Evolutionary conservation across 1,140 invertebrate species (phyloP).

Genomic region (Telenomus remus): DNA sequence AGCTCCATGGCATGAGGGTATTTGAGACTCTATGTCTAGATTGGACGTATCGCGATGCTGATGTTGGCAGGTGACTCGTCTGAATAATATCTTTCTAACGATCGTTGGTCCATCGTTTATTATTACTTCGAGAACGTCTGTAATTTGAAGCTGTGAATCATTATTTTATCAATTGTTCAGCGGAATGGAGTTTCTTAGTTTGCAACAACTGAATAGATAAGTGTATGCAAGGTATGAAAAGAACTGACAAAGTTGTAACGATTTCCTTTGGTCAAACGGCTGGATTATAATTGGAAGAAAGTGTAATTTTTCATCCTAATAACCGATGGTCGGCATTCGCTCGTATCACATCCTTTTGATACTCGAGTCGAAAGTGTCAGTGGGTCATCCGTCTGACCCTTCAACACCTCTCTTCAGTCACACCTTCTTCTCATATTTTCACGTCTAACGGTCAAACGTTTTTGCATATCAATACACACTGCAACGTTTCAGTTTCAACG

Average conservation of each 20-base stretch:
- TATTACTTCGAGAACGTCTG: neutral
- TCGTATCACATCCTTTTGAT: constrained; percentile 25
- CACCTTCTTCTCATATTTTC: constrained; percentile 60
- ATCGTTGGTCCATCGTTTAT: neutral
- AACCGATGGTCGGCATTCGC: constrained; percentile 44
- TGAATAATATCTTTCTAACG: constrained; percentile 11
- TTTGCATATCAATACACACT: constrained; percentile 65
- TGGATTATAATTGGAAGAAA: constrained; percentile 43
- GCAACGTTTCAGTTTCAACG: constrained; percentile 28
- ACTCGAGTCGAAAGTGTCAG: constrained; percentile 37
- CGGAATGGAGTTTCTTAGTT: neutral
- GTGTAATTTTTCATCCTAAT: constrained; percentile 59
- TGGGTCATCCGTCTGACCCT: constrained; percentile 55
- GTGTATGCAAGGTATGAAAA: too few relatives aligned
- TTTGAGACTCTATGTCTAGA: constrained; percentile 57
- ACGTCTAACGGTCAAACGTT: constrained; percentile 53
- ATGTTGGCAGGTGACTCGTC: constrained; percentile 19
- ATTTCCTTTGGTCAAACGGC: constrained; percentile 26
- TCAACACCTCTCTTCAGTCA: constrained; percentile 40
- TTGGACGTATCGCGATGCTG: constrained; percentile 13
- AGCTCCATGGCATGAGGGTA: constrained; percentile 59
- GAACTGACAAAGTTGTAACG: constrained; percentile 11
- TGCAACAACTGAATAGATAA: too few relatives aligned
- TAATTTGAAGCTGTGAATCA: neutral
- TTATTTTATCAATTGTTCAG: too few relatives aligned